phyloP scores from a whole-genome alignment of 2,888 invertebrate species.

The Macaria liturata region DNA sequence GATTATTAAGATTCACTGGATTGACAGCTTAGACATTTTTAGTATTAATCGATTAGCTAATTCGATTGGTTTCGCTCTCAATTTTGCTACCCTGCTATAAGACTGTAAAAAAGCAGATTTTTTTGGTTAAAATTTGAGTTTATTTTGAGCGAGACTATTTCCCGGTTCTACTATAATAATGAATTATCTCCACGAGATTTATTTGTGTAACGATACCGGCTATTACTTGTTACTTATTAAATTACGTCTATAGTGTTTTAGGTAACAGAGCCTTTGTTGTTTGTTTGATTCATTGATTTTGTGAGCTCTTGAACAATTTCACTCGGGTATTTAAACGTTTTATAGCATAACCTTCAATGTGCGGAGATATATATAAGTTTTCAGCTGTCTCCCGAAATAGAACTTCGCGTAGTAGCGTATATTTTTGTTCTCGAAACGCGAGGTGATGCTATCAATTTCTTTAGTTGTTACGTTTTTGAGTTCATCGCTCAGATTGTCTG shows the following conservation, averaged over 20 bases:
- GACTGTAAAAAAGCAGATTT: slow-evolving; percentile 50
- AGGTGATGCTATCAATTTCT: slow-evolving; percentile 10
- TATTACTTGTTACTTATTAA: slow-evolving; percentile 40
- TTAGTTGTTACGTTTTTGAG: slow-evolving; percentile 8
- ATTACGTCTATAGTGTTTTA: slow-evolving; percentile 49
- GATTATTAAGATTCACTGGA: slow-evolving; percentile 43
- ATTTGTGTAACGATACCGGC: slow-evolving; percentile 34
- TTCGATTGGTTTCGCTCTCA: slow-evolving; percentile 18
- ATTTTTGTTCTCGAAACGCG: slow-evolving; percentile 20
- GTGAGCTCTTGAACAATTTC: slow-evolving; percentile 55
- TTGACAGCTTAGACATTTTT: slow-evolving; percentile 42
- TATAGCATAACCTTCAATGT: slow-evolving; percentile 17
- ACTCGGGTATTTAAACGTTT: slow-evolving; percentile 28
- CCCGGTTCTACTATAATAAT: slow-evolving; percentile 41
- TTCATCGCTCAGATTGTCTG: slow-evolving; percentile 24
- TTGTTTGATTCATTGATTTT: slow-evolving; percentile 50
- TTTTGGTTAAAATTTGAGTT: slow-evolving; percentile 48
- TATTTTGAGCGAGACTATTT: slow-evolving; percentile 48
- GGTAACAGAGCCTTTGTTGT: slow-evolving; percentile 57
- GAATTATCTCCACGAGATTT: slow-evolving; percentile 40
- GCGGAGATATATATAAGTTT: slow-evolving; percentile 17
- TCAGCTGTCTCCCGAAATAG: slow-evolving; percentile 25
- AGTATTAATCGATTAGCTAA: slow-evolving; percentile 27
- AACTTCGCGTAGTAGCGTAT: slow-evolving; percentile 15
- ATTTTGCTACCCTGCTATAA: slow-evolving; percentile 49